Base-by-base conservation (phyloP, 2,888 invertebrate genomes). In the Steromphala cineraria region DNA sequence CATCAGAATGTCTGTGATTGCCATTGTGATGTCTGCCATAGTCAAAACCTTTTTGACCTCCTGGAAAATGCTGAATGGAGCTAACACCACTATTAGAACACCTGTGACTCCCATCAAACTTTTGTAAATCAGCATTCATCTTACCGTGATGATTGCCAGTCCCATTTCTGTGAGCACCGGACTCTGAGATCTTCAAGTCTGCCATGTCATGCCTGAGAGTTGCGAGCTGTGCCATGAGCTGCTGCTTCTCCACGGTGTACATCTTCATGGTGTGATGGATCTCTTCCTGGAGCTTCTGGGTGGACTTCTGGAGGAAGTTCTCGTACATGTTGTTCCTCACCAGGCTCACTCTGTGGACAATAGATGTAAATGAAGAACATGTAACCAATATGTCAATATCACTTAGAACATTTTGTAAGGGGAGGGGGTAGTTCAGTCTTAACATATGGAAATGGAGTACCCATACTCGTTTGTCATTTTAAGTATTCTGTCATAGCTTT, bases 261-360 rank as follows among this genome's bases (percentile, higher is more conserved):
- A 82, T 78, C 75, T 80, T 84, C 88, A 89, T 89, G 4, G 86
- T 87, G 28, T 86, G 83, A 5, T 81, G 82, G 24, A 89, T 77
- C 74, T 89, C 87, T 55, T 86, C 84, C 40, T 87, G 87, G 0
- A 89, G 86, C 71, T 85, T 87, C 75, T 88, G 86, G 46, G 84
- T 85, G 1, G 83, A 82, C 36, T 82, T 80, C 24, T 83, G 84
- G 8, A 86, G 79, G 53, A 80, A 81, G 52, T 83, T 82, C 78
- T 87, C 86, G 67, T 86, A 87, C 88, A 88, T 88, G 40, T 71
- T 81, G 83, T 81, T 81, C 24, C 81, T 62, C 36, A 82, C 78
- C 8, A 46, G 67, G n/a, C 80, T 78, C 17, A 82, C 81, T 53
- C 84, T 84, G 80, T 53, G 81, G 79, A 24, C 75, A 71, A 77